Percentiles rank a stretch among this genome's conserved stretches.
These are phyloP conservation scores for Dipodomys spectabilis DNA, from an alignment of 2,113 vertebrate genomes.

Conservation along the genomic window DNA sequence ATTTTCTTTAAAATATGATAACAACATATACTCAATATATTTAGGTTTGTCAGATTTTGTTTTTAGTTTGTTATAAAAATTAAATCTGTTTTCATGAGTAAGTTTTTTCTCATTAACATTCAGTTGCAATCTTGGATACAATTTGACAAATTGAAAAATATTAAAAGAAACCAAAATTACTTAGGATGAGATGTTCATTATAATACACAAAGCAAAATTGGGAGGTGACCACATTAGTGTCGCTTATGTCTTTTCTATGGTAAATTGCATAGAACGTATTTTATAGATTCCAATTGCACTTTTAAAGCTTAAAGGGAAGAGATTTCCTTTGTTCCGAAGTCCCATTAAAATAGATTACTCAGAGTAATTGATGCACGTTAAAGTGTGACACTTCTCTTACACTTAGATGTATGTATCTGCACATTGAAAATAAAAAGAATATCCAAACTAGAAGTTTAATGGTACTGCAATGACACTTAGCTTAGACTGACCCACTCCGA, in stretches of 20 bases:
- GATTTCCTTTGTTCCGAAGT: slow-evolving; percentile 43
- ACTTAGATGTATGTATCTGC: slow-evolving; percentile 3
- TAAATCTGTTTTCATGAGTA: slow-evolving; percentile 12
- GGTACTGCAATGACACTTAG: not conserved
- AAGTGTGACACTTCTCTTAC: not conserved
- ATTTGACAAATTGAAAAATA: slow-evolving; percentile 36
- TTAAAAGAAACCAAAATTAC: slow-evolving; percentile 44
- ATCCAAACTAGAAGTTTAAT: slow-evolving; percentile 31
- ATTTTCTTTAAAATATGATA: not conserved
- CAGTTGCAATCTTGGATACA: not conserved
- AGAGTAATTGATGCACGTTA: slow-evolving; percentile 48
- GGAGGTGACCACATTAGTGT: not conserved
- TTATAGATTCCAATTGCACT: slow-evolving; percentile 50
- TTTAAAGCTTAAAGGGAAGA: slow-evolving; percentile 50
- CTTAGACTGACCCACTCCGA: not conserved
- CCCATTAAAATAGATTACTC: slow-evolving; percentile 39
- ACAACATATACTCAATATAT: not conserved
- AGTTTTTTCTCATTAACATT: slow-evolving; percentile 42
- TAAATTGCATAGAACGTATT: slow-evolving; percentile 37
- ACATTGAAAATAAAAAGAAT: not conserved
- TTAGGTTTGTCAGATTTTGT: not conserved
- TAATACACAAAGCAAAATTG: not conserved
- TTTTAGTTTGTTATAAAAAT: slow-evolving; percentile 7
- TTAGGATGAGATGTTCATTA: slow-evolving; percentile 26
- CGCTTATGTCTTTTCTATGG: not conserved